These are phyloP conservation scores for Carlito syrichta DNA, from an alignment of 2,113 vertebrate genomes.

Conservation along the genomic window DNA sequence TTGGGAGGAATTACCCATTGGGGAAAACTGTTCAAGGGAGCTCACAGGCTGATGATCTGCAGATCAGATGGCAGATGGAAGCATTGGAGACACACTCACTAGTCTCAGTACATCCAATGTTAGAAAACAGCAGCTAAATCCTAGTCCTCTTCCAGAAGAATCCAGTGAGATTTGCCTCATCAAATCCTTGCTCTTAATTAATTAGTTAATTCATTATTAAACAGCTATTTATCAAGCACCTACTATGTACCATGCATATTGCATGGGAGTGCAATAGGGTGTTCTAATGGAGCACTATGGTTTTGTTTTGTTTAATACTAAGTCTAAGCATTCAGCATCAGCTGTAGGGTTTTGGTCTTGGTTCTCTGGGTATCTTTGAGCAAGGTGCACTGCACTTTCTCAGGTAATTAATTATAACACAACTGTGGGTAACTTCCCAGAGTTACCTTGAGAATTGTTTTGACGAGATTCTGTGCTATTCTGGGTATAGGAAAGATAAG, in stretches of 20 bases:
- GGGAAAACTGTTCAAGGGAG: background rate
- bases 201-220: background rate
- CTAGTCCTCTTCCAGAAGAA: background rate
- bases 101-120: background rate
- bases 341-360: background rate
- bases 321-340: background rate
- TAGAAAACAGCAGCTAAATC: background rate
- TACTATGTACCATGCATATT: background rate
- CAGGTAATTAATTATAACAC: background rate
- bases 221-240: background rate
- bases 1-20: background rate
- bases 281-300: background rate
- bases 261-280: background rate
- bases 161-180: background rate
- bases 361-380: background rate
- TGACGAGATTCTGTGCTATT: background rate
- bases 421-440: background rate
- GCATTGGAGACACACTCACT: background rate
- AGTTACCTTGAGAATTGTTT: background rate
- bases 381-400: background rate
- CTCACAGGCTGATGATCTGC: background rate
- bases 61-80: background rate
- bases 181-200: background rate
- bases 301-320: background rate
- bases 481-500: background rate